These are phyloP conservation scores for Zoanthus sociatus DNA, from an alignment of 92 coral and sea anemone species.

Conservation along the genomic window DNA sequence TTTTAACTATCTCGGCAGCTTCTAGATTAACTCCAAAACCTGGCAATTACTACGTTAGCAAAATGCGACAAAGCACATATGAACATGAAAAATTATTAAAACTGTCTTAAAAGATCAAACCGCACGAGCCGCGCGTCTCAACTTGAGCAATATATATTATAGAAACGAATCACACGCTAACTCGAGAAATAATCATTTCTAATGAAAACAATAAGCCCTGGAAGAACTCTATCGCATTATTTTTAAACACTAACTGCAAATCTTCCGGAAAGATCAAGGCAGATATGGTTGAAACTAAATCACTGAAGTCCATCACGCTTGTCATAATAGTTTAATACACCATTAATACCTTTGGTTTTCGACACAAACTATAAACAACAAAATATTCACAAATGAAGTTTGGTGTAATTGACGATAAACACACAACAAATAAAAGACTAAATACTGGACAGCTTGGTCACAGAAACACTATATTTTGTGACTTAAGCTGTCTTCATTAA, in stretches of 20 bases:
- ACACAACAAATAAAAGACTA: conserved; percentile 9
- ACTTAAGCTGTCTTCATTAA: neutral
- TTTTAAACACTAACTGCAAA: conserved; percentile 18
- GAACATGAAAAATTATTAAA: neutral
- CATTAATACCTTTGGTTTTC: neutral
- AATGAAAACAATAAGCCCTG: neutral
- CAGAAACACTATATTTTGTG: conserved; percentile 3
- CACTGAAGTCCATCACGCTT: neutral
- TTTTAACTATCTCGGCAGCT: neutral
- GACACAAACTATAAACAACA: conserved; percentile 30
- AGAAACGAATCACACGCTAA: conserved; percentile 10
- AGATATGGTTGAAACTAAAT: neutral
- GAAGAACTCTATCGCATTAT: conserved; percentile 1
- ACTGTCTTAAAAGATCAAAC: neutral
- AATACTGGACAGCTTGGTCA: conserved; percentile 1
- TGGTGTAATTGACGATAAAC: neutral
- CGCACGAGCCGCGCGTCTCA: neutral
- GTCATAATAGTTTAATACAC: neutral
- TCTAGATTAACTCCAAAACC: neutral
- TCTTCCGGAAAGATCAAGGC: neutral
- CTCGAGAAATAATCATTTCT: neutral
- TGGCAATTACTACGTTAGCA: neutral
- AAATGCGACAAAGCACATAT: neutral
- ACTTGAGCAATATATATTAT: conserved; percentile 20
- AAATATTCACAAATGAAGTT: conserved; percentile 19